Evolutionary conservation across 2,888 invertebrate species (phyloP).

Genomic region (Caenorhabditis sp.): DNA sequence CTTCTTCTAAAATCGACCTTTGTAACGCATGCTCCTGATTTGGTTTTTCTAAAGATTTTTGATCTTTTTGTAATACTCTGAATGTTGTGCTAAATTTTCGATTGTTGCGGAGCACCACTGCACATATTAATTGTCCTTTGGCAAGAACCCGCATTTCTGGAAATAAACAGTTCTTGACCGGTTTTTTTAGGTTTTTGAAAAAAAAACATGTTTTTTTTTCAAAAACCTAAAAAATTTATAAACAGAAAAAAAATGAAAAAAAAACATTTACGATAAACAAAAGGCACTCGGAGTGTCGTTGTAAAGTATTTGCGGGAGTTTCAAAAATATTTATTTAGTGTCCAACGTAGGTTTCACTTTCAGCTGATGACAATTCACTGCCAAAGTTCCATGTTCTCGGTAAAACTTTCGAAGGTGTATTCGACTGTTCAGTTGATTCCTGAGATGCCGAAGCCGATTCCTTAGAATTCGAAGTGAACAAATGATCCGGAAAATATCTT

Average conservation of each 20-base stretch:
- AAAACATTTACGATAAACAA: background rate
- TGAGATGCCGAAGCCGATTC: background rate
- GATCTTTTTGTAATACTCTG: background rate
- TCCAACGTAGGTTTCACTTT: background rate
- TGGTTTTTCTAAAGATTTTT: background rate
- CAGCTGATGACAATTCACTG: background rate
- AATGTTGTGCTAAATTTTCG: background rate
- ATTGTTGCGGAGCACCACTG: background rate
- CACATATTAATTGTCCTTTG: background rate
- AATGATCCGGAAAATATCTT: no score
- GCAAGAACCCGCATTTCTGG: background rate
- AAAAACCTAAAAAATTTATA: no score
- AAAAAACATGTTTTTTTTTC: no score
- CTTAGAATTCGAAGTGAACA: background rate
- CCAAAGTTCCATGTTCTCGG: background rate
- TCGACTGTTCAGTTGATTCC: background rate
- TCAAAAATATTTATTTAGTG: no score
- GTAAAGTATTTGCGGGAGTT: no score
- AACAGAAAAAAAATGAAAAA: background rate
- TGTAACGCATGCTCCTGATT: slow-evolving; percentile 25
- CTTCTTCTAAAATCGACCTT: slow-evolving; percentile 46
- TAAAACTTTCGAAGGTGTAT: background rate
- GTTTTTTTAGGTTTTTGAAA: background rate
- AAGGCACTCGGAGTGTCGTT: background rate
- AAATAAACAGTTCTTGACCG: no score